Percentiles rank a stretch among this genome's conserved stretches.
phyloP scores from a whole-genome alignment of 2,888 invertebrate species.

The Adineta ricciae region DNA sequence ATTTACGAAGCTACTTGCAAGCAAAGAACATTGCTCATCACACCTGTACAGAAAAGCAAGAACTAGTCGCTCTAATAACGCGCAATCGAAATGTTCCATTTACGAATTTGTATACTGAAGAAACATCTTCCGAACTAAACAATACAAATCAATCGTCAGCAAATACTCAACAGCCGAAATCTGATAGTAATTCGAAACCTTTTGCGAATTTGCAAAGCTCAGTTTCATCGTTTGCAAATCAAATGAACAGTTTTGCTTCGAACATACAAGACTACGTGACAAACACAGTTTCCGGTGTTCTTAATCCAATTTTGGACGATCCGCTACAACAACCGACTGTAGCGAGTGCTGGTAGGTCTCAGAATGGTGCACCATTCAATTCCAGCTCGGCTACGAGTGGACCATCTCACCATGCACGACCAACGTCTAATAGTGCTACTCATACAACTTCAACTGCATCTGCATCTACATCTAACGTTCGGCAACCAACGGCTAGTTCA shows the following conservation, averaged over 20 bases:
- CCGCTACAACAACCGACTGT: neutral
- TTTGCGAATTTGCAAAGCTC: neutral
- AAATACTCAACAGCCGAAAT: neutral
- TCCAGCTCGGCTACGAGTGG: neutral
- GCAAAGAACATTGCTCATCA: neutral
- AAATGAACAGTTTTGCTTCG: neutral
- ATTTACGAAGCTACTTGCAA: neutral
- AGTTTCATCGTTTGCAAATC: neutral
- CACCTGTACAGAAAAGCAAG: neutral
- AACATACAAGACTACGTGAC: neutral
- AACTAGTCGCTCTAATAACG: neutral
- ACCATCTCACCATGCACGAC: neutral
- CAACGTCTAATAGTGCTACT: neutral
- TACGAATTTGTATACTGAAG: neutral
- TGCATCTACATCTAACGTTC: neutral
- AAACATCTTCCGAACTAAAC: neutral
- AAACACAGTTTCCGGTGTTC: neutral
- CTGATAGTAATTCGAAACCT: neutral
- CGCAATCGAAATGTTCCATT: neutral
- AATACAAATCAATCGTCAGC: neutral
- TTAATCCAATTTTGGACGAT: neutral
- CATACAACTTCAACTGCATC: neutral
- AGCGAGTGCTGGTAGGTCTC: neutral
- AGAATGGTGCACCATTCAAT: neutral
- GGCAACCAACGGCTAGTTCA: neutral